Evolutionary conservation across 2,888 invertebrate genomes (phyloP), one percentile per base, ranked within the genome.

Genomic region (Caradrina kadenii): DNA sequence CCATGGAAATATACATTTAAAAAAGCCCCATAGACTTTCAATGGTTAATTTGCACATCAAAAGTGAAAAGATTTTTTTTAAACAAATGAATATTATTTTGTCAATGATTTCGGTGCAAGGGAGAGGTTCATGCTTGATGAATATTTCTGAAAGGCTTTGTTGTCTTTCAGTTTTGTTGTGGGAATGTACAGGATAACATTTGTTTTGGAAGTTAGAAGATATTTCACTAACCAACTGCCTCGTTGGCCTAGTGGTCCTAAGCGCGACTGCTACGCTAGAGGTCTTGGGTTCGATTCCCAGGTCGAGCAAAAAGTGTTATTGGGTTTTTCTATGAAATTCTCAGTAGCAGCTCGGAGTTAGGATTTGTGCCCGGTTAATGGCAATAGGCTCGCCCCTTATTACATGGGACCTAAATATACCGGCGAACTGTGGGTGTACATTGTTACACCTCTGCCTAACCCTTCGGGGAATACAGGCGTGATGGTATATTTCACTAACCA

Each of bases 21-120:
- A 75, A 75, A 68, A 66, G 26, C 56, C 35, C 42, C 61, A 67
- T 60, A 81, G 73, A 72, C 61, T 19, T 65, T 75, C 71, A 84
- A 82, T 76, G 76, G 73, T 81, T 78, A 77, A 84, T 83, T 77
- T 80, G 69, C 81, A 83, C 81, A 77, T 83, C 49, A 82, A 84
- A 84, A 78, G 83, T 79, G 63, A 56, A 58, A 73, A 72, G 75
- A 60, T 22, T 64, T 82, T 75, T 73, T 71, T 63, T 63, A 73
- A n/a, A 71, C 63, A 76, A 82, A 81, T 72, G 66, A 67, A 55
- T 63, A 60, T 56, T 74, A 71, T 63, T 73, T 63, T 66, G 49
- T 59, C 81, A 79, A 76, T 68, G 56, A 59, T 55, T 39, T 60
- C 21, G 22, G 21, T n/a, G 65, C 15, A 22, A 49, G 21, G 60